Evolutionary conservation across 2,888 invertebrate genomes (phyloP).

Genomic region (Adineta ricciae): DNA sequence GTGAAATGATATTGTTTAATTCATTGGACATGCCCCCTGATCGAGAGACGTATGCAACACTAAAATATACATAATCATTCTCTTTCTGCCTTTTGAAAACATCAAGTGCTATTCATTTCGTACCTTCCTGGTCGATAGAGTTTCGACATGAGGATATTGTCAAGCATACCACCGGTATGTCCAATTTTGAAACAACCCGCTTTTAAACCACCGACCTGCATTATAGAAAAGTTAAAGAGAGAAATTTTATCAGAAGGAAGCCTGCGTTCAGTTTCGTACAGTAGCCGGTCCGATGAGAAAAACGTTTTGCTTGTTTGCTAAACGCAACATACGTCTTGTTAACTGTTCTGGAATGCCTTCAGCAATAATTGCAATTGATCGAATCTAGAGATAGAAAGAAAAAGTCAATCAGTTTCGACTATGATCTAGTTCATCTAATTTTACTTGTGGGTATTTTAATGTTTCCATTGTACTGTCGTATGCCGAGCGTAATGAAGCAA

Average conservation of each 20-base stretch:
- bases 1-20: conserved; percentile 89
- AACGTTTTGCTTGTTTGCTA: conserved; percentile 70
- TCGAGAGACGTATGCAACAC: conserved; percentile 92
- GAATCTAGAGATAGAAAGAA: conserved; percentile 57
- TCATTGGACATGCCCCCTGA: conserved; percentile 99
- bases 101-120: conserved; percentile 38
- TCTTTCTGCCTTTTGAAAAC: conserved; percentile 39
- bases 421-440: conserved; percentile 39
- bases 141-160: conserved; percentile 92
- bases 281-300: conserved; percentile 78
- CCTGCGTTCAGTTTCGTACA: conserved; percentile 37
- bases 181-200: conserved; percentile 98
- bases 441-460: conserved; percentile 68
- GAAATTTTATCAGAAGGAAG: background rate
- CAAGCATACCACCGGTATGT: conserved; percentile 99
- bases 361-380: conserved; percentile 92
- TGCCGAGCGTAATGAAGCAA: conserved; percentile 90
- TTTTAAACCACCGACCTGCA: conserved; percentile 71
- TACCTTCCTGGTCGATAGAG: conserved; percentile 74
- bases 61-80: conserved; percentile 47
- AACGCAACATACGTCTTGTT: conserved; percentile 74
- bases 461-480: conserved; percentile 92
- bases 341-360: conserved; percentile 98
- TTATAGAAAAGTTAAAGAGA: background rate
- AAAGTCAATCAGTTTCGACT: background rate